phyloP scores from a whole-genome alignment of 2,113 vertebrate species.

The Tragelaphus scriptus region DNA sequence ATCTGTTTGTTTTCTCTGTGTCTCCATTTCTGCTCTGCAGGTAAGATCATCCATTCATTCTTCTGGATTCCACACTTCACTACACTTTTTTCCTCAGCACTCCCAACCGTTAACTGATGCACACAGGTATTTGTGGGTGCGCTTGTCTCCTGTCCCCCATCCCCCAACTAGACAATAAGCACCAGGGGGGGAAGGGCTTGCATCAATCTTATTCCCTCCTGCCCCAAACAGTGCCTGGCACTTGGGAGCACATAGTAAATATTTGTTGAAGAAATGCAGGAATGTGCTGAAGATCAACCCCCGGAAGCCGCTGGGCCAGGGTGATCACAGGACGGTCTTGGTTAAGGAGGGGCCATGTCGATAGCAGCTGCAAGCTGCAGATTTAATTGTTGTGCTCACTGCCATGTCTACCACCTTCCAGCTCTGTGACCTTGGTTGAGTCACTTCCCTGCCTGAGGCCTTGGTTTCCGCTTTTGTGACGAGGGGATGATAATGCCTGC shows the following conservation, averaged over 20 bases:
- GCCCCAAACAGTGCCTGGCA: background rate
- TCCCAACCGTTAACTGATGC: background rate
- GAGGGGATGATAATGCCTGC: background rate
- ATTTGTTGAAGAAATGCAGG: background rate
- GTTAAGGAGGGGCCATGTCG: background rate
- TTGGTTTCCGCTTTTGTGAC: background rate
- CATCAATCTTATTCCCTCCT: background rate
- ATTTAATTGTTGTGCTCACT: background rate
- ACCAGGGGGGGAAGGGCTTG: background rate
- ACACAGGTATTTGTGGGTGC: background rate
- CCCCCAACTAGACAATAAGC: background rate
- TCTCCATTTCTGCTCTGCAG: background rate
- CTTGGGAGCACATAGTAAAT: background rate
- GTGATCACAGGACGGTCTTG: rapidly evolving
- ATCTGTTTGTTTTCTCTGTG: background rate
- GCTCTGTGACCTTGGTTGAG: background rate
- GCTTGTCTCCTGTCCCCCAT: background rate
- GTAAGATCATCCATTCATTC: background rate
- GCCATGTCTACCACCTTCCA: background rate
- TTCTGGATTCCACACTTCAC: background rate
- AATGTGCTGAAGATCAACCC: background rate
- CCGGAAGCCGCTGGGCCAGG: background rate
- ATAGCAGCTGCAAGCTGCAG: background rate
- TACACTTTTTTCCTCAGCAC: background rate
- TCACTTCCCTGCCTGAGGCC: conserved; percentile 21